Base-by-base conservation (phyloP, 2,113 vertebrate genomes). In the Bettongia penicillata region DNA sequence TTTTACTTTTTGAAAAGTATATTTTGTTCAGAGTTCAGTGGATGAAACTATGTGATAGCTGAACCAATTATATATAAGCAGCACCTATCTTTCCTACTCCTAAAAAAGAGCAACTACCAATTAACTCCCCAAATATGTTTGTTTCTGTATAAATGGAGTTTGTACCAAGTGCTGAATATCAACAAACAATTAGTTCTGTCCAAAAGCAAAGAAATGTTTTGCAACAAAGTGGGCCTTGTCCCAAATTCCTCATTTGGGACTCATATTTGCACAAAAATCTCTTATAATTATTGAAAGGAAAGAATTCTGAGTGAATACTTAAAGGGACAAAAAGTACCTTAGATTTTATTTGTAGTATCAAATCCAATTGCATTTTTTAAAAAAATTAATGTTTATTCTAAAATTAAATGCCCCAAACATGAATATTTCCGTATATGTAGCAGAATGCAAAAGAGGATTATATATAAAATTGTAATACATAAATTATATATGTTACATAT, bases 1-100 rank as follows among this genome's bases (percentile, higher is more conserved):
- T 91, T 91, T 95, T 50, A 95, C 92, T 95, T 96, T 94, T 96
- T 96, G 8, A 48, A 94, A 97, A 92, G 89, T 3, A 77, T 24
- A 91, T 43, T 95, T 91, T 94, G 43, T 52, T 96, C 48, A 53
- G 31, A 94, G 96, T 31, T 5, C 24, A 95, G 19, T 51, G 25
- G 48, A 19, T 91, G 49, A 96, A 94, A 48, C 51, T 94, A 26
- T 43, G 0, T 50, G 43, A 2, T 93, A 25, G 91, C 49, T 96
- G 50, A 68, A 89, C 28, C 43, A 55, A 55, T 53, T 93, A 12
- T 3, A 91, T 94, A 19, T 19, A n/a, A 92, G 19, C 77, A 95
- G 89, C 94, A 96, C 24, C 28, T 97, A 50, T 11, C 7, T 95
- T 95, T 94, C 19, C 49, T 37, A 94, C 0, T 49, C 10, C 51